Percentiles rank a stretch among this genome's conserved stretches.
phyloP scores from a whole-genome alignment of 2,888 invertebrate genomes.

The Beris morrisii region DNA sequence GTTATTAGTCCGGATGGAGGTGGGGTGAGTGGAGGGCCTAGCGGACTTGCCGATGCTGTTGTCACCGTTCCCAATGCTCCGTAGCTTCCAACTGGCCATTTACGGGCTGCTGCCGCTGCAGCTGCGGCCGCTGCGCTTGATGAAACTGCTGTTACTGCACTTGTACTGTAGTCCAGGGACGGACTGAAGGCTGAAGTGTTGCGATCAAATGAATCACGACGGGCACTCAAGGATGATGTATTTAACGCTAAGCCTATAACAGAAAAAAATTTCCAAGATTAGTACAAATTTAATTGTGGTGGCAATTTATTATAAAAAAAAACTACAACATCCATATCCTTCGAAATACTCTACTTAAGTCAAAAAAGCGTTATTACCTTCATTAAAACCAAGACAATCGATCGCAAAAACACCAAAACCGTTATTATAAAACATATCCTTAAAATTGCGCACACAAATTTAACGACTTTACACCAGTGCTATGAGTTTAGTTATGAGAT shows the following conservation, averaged over 20 bases:
- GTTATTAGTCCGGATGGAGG: constrained; percentile 67
- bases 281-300: too few relatives aligned
- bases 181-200: constrained; percentile 77
- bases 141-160: constrained; percentile 53
- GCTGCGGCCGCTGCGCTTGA: constrained; percentile 55
- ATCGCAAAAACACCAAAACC: not conserved
- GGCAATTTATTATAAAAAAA: too few relatives aligned
- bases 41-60: constrained; percentile 57
- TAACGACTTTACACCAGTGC: too few relatives aligned
- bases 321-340: too few relatives aligned
- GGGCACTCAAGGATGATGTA: constrained; percentile 66
- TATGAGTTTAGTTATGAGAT: too few relatives aligned
- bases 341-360: too few relatives aligned
- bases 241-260: constrained; percentile 63
- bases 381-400: not conserved
- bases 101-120: constrained; percentile 50
- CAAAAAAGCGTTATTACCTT: too few relatives aligned
- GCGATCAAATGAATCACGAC: constrained; percentile 78
- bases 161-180: constrained; percentile 67
- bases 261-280: not conserved
- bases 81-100: constrained; percentile 59
- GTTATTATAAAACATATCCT: too few relatives aligned
- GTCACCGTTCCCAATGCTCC: constrained; percentile 51
- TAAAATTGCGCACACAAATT: too few relatives aligned
- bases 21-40: constrained; percentile 66